Evolutionary conservation across 2,888 invertebrate species (phyloP).

Genomic region (Sinelater perroti): DNA sequence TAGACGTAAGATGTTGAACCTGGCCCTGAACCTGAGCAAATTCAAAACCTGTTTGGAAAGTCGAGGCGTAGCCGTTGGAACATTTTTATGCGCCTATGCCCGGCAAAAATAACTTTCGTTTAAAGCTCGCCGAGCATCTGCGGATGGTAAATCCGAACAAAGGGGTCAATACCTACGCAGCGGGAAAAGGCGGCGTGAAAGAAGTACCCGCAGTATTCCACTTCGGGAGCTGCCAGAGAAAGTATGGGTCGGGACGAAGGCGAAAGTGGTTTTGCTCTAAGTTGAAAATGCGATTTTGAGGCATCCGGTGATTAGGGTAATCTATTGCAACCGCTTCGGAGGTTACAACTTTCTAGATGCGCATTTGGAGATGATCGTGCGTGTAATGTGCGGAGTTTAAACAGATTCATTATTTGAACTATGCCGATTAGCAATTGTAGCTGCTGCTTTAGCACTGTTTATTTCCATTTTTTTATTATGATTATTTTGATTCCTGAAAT

Average conservation of each 20-base stretch:
- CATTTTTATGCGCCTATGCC: constrained; percentile 19
- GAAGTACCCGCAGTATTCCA: background rate
- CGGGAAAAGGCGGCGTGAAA: constrained; percentile 1
- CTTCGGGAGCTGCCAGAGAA: constrained; percentile 4
- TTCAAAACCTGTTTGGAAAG: constrained; percentile 47
- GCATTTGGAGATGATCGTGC: too few relatives aligned
- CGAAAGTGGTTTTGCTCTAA: constrained; percentile 22
- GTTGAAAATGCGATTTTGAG: too few relatives aligned
- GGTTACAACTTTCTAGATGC: too few relatives aligned
- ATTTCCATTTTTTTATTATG: too few relatives aligned
- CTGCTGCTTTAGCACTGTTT: too few relatives aligned
- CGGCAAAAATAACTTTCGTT: constrained; percentile 13
- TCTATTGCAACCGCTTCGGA: too few relatives aligned
- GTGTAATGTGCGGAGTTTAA: too few relatives aligned
- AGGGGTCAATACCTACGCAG: constrained; percentile 4
- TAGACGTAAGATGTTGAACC: constrained; percentile 24
- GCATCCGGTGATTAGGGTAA: too few relatives aligned
- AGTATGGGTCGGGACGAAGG: constrained; percentile 6
- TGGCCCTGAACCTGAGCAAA: constrained; percentile 45
- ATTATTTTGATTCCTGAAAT: too few relatives aligned
- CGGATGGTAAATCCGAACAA: constrained; percentile 6
- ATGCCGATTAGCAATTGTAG: too few relatives aligned
- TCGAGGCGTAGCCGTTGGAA: constrained; percentile 38
- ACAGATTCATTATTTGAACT: too few relatives aligned
- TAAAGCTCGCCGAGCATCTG: constrained; percentile 1